Evolutionary conservation across 2,888 invertebrate species (phyloP).

Genomic region (Chironomus tentans): DNA sequence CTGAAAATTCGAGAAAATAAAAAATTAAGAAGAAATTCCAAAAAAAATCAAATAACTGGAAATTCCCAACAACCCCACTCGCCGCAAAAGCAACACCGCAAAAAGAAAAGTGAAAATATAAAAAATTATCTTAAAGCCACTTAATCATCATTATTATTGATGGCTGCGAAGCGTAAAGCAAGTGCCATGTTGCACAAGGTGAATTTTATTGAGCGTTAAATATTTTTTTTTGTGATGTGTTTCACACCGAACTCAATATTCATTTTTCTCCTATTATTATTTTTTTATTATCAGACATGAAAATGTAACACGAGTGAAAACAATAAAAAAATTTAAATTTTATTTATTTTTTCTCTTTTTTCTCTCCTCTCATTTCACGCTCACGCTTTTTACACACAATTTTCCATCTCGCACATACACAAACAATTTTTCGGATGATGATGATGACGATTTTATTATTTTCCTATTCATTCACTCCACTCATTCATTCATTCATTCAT

Average conservation of each 20-base stretch:
- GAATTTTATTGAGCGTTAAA: conserved; percentile 30
- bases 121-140: neutral
- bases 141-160: conserved; percentile 31
- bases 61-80: neutral
- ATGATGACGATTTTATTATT: neutral
- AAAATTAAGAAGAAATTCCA: neutral
- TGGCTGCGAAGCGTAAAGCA: conserved; percentile 44
- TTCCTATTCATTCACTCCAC: neutral
- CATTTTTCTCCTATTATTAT: too few species aligned
- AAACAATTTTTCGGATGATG: neutral
- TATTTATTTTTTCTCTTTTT: neutral
- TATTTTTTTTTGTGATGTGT: neutral
- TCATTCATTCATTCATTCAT: neutral
- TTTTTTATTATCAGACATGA: neutral
- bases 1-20: neutral
- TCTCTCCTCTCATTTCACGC: neutral
- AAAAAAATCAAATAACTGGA: neutral
- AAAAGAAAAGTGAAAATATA: neutral
- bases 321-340: neutral
- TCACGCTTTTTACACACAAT: neutral
- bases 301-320: neutral
- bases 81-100: neutral
- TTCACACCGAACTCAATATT: neutral
- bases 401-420: neutral
- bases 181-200: conserved; percentile 44